phyloP scores from a whole-genome alignment of 2,113 vertebrate genomes.

The Silurus meridionalis region DNA sequence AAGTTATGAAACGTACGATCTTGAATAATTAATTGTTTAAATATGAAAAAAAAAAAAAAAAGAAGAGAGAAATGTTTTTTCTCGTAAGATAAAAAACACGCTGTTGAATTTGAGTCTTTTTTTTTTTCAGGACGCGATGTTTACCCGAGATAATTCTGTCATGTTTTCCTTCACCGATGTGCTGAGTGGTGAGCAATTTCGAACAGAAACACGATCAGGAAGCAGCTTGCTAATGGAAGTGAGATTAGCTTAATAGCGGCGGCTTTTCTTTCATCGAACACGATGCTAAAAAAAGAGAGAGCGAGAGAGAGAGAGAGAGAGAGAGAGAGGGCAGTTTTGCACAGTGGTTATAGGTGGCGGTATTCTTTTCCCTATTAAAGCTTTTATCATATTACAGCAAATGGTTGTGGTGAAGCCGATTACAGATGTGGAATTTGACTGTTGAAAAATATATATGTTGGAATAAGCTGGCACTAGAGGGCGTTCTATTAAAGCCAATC shows the following conservation, averaged over 20 bases:
- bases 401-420: background rate
- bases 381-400: constrained; percentile 25
- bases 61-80: too few species aligned
- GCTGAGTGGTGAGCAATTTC: background rate
- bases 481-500: too few species aligned
- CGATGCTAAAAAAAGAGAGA: background rate
- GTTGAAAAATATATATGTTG: background rate
- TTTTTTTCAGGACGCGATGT: background rate
- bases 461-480: background rate
- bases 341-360: background rate
- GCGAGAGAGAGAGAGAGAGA: background rate
- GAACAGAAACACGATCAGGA: background rate
- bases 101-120: background rate
- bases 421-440: background rate
- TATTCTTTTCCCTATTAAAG: background rate
- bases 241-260: constrained; percentile 16
- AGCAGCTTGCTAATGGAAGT: constrained; percentile 17
- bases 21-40: background rate
- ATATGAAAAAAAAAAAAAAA: background rate
- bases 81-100: background rate
- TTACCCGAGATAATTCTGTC: background rate
- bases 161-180: constrained; percentile 2
- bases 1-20: background rate
- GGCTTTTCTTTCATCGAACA: background rate
- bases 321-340: background rate